Base-by-base conservation (phyloP, 2,113 vertebrate species). In the Catharus fuscescens region DNA sequence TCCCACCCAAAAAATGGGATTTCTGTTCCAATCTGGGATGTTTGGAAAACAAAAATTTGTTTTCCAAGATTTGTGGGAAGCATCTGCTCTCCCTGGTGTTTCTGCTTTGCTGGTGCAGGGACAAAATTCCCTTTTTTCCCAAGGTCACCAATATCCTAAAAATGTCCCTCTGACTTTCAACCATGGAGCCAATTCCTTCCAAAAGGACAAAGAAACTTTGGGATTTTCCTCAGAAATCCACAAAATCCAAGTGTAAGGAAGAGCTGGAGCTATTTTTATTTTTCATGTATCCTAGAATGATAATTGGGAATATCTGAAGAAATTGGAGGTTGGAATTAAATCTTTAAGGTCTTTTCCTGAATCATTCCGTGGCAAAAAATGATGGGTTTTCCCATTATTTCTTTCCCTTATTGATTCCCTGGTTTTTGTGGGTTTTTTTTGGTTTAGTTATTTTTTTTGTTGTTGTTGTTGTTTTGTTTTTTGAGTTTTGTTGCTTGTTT, bases 21-120 rank as follows among this genome's bases (percentile, higher is more conserved):
- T 76, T 31, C 19, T 31, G 4, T 10, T 36, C 56, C 7, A 0
- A 2, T 15, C 44, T 0, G 12, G 73, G 44, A 38, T 48, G 6
- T 14, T 18, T n/a, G 71, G n/a, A 50, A 50, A 50, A 50, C 24
- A 13, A 25, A 14, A 59, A 59, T 59, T 32, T 14, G 6, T 38
- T 76, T 38, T 25, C 44, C 57, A 24, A 15, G 44, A 38, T 61
- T 25, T 19, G 1, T 48, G 44, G 56, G 73, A 60, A 32, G 20
- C 56, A 3, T 11, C 56, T 60, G n/a, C 44, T 25, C 56, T 38
- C 44, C 44, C 34, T 11, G 20, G 5, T 11, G 20, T 50, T 76
- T 24, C n/a, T 48, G 56, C 44, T 60, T 24, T 14, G 56, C 15
- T 7, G 26, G 9, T 28, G 32, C 19, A 53, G 74, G 61, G 28